phyloP scores from a whole-genome alignment of 2,797 vertebrate species.

The Parauchenoglanis punctatus region DNA sequence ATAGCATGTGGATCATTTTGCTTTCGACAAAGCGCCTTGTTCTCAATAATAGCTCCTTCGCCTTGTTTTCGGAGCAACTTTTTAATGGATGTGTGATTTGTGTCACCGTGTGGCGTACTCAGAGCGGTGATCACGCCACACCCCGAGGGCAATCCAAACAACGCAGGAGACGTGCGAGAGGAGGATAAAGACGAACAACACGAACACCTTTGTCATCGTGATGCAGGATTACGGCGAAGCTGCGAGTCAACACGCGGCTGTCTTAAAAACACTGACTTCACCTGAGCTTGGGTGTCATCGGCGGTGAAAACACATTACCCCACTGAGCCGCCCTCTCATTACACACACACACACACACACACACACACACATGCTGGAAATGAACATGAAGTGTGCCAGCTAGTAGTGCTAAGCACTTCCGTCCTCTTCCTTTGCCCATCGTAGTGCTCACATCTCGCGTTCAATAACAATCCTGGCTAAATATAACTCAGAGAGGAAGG shows the following conservation, averaged over 20 bases:
- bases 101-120: background rate
- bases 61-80: background rate
- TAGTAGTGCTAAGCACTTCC: background rate
- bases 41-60: background rate
- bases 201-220: conserved; percentile 67
- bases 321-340: conserved; percentile 40
- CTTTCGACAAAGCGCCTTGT: background rate
- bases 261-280: conserved; percentile 73
- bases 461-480: no score
- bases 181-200: conserved; percentile 55
- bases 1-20: background rate
- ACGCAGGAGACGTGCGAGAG: conserved; percentile 33
- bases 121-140: background rate
- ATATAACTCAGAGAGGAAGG: background rate
- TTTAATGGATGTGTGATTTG: background rate
- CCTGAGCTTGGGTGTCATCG: conserved; percentile 62
- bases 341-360: conserved; percentile 27
- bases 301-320: conserved; percentile 68
- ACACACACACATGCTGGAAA: background rate
- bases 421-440: background rate
- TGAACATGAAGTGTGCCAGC: background rate
- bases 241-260: conserved; percentile 64
- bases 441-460: background rate
- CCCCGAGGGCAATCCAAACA: conserved; percentile 39
- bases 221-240: conserved; percentile 63